Conservation (phyloP, 2,888 invertebrate species). For the Lithodes maja region DNA sequence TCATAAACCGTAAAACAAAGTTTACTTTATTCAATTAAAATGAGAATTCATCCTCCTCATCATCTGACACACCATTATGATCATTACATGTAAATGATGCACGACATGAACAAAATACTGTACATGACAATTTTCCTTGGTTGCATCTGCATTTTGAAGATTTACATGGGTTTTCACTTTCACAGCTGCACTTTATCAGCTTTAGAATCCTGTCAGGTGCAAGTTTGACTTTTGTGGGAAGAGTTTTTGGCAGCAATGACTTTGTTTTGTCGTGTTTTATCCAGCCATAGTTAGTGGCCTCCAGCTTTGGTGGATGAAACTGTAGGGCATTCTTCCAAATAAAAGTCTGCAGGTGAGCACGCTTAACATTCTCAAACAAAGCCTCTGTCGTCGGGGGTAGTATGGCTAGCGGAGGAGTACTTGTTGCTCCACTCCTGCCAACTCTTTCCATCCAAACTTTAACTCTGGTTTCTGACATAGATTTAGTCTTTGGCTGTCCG, state of each 20-base stretch:
- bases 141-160: constrained; percentile 32
- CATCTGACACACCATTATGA: constrained; percentile 30
- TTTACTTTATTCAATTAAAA: constrained; percentile 3
- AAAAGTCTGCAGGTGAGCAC: constrained; percentile 25
- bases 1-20: constrained; percentile 27
- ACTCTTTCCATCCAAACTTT: constrained; percentile 8
- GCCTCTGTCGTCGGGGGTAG: constrained; percentile 17
- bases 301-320: constrained; percentile 39
- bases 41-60: constrained; percentile 18
- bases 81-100: constrained; percentile 31
- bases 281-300: constrained; percentile 35
- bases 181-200: constrained; percentile 23
- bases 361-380: constrained; percentile 26
- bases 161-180: constrained; percentile 31
- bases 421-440: background rate
- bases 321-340: constrained; percentile 40
- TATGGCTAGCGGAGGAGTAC: too few species aligned
- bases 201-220: constrained; percentile 25
- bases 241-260: constrained; percentile 38
- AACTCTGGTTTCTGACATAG: constrained; percentile 29
- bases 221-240: constrained; percentile 22
- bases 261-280: constrained; percentile 39
- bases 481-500: constrained; percentile 35
- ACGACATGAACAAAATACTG: constrained; percentile 26
- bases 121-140: constrained; percentile 14